Conservation (phyloP, 2,888 invertebrate genomes). For the Agrilus mali region DNA sequence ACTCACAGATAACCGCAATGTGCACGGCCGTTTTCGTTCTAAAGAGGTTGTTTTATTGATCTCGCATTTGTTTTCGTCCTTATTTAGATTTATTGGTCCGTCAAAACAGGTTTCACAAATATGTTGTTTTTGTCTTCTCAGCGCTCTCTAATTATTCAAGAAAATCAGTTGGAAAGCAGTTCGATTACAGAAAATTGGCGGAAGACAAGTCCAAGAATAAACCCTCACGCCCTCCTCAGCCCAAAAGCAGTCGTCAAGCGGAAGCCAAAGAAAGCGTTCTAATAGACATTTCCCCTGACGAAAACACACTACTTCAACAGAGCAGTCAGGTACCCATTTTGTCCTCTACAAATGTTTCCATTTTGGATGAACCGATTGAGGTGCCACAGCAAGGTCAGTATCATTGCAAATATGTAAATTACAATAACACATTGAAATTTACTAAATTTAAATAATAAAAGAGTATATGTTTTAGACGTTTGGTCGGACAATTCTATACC, state of each 20-base stretch:
- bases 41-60: not conserved
- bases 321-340: slow-evolving; percentile 8
- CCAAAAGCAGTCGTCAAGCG: slow-evolving; percentile 19
- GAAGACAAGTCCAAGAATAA: slow-evolving; percentile 45
- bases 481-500: slow-evolving; percentile 9
- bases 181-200: slow-evolving; percentile 69
- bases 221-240: slow-evolving; percentile 35
- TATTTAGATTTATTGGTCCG: not conserved
- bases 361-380: slow-evolving; percentile 65
- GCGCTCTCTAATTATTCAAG: slow-evolving; percentile 11
- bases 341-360: slow-evolving; percentile 33
- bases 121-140: not conserved
- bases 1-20: slow-evolving; percentile 1
- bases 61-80: not conserved
- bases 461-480: slow-evolving; percentile 7
- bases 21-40: not conserved
- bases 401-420: not conserved
- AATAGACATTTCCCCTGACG: slow-evolving; percentile 59
- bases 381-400: slow-evolving; percentile 43
- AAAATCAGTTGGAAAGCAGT: slow-evolving; percentile 45
- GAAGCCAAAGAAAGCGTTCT: slow-evolving; percentile 55
- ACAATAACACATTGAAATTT: too few species aligned
- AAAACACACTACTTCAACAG: slow-evolving; percentile 16
- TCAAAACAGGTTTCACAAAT: too few species aligned
- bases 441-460: not conserved